Evolutionary conservation across 92 coral and sea anemone genomes (phyloP).

Genomic region (Paragorgia papillata): DNA sequence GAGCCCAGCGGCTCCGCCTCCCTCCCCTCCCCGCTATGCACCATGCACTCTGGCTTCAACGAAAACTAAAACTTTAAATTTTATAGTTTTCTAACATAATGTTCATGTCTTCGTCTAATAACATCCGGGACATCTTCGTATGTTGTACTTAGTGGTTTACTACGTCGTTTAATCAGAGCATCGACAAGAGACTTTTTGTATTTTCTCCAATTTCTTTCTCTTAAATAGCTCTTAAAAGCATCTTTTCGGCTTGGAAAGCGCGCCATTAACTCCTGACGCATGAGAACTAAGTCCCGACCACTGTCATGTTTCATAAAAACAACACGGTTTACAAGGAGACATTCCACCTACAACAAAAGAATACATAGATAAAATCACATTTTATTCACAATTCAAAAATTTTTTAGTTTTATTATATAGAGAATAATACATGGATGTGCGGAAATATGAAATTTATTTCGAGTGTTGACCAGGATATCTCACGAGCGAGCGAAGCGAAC

Average conservation of each 20-base stretch:
- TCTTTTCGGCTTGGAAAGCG: constrained; percentile 68
- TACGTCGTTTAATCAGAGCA: constrained; percentile 67
- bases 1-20: too few relatives aligned
- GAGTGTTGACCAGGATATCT: too few relatives aligned
- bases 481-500: too few relatives aligned
- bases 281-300: constrained; percentile 67
- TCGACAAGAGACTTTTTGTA: constrained; percentile 82
- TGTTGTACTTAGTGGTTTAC: constrained; percentile 68
- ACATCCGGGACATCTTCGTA: constrained; percentile 82
- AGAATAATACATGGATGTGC: too few relatives aligned
- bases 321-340: constrained; percentile 76
- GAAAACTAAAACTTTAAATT: too few relatives aligned
- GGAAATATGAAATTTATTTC: too few relatives aligned
- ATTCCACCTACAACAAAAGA: constrained; percentile 71
- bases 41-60: too few relatives aligned
- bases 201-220: constrained; percentile 80
- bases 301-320: constrained; percentile 77
- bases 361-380: too few relatives aligned
- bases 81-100: constrained; percentile 60
- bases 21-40: too few relatives aligned
- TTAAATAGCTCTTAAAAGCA: constrained; percentile 68
- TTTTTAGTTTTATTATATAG: too few relatives aligned
- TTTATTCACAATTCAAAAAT: too few relatives aligned
- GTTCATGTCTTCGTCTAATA: constrained; percentile 71
- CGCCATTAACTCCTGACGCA: constrained; percentile 60